Percentiles rank a stretch among this genome's conserved stretches.
phyloP scores from a whole-genome alignment of 2,888 invertebrate species.

The Lasioglossum malachurum region DNA sequence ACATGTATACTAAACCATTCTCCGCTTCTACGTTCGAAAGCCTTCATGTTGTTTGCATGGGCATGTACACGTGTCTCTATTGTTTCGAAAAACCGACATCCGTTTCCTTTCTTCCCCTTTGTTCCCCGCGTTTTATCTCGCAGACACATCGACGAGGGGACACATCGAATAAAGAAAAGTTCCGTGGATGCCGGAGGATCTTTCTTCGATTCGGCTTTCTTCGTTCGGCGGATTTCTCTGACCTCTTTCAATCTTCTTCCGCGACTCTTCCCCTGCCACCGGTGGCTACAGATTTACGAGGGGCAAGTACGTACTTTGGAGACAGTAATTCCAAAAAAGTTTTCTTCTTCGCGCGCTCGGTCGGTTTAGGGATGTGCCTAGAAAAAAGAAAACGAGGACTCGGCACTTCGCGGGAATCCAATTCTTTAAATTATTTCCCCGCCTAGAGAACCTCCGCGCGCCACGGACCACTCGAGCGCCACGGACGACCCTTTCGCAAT shows the following conservation, averaged over 20 bases:
- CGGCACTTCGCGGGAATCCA: constrained; percentile 30
- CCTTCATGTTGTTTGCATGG: not conserved
- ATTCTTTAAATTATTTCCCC: constrained; percentile 40
- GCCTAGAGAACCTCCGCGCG: not conserved
- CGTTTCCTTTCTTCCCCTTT: not conserved
- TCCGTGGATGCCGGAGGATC: constrained; percentile 45
- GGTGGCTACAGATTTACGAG: constrained; percentile 60
- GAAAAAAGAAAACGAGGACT: constrained; percentile 1
- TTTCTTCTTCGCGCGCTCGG: constrained; percentile 30
- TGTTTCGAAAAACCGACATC: not conserved
- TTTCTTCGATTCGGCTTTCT: constrained; percentile 47
- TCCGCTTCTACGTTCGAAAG: not conserved
- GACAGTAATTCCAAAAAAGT: constrained; percentile 59
- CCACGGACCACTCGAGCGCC: not conserved
- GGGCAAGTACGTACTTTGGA: constrained; percentile 58
- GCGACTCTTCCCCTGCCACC: not conserved
- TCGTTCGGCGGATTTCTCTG: constrained; percentile 42
- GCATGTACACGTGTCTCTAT: not conserved
- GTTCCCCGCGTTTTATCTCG: constrained; percentile 6
- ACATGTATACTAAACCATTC: not conserved
- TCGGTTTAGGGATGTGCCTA: constrained; percentile 35
- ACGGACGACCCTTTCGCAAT: not conserved
- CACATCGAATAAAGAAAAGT: constrained; percentile 43
- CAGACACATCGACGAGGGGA: constrained; percentile 22
- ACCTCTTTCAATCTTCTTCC: constrained; percentile 26